Evolutionary conservation across 2,797 vertebrate species (phyloP), one percentile per base, ranked within the genome.

Genomic region (Acipenser ruthenus): DNA sequence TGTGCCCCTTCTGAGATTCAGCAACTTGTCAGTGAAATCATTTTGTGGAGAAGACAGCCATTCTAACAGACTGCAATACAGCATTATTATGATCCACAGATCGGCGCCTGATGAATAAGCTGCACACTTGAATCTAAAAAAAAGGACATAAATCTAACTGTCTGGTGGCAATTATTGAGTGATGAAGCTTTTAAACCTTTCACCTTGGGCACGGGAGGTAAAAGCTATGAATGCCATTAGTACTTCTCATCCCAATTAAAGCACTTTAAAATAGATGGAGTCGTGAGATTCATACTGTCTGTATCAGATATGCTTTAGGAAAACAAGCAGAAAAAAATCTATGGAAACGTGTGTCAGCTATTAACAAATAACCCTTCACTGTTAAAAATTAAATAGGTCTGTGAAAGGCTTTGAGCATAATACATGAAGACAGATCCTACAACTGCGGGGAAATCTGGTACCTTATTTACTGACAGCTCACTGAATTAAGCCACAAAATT

Each of bases 401-500:
- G 4, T 37, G 23, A 37, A 37, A 37, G 23, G 4, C 23, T 37
- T 37, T 37, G 23, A 37, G 2, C 23, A 37, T 37, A 37, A 37
- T 37, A 37, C 23, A 37, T 37, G 23, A 37, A n/a, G 55, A 58
- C 55, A 58, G 55, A 58, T 58, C 12, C 6, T n/a, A 58, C 55
- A 58, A 6, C 6, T 58, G 55, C 58, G 53, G 47, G 7, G 15
- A 62, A 69, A 37, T 62, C 58, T 55, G 60, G 65, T 59, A 62
- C 47, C 23, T 59, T 52, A 8, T 66, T 66, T 62, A 65, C 56
- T 62, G 15, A 52, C 60, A 50, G 47, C 53, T 51, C 50, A 52
- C 63, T 52, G 48, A 50, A 69, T 69, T 63, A 66, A 56, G 62
- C 60, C 58, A 55, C 51, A 69, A 59, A 63, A 68, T 63, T 68